Percentiles rank a stretch among this genome's conserved stretches.
These are phyloP conservation scores for Brachionus rotundiformis DNA, from an alignment of 1,140 invertebrate genomes.

Conservation along the genomic window DNA sequence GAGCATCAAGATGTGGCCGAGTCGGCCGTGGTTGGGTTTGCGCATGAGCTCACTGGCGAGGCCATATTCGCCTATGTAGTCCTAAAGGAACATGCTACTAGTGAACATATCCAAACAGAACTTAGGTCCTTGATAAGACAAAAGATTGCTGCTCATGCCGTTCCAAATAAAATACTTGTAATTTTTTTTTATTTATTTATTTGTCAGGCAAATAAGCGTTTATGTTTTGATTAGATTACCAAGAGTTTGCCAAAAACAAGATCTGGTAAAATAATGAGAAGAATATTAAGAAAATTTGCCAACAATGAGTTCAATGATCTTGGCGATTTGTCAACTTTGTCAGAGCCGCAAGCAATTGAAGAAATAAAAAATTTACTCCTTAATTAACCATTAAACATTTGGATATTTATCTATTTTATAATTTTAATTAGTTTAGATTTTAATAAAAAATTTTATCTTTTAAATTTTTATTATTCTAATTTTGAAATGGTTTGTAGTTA, in stretches of 20 bases:
- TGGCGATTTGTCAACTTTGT: conserved; percentile 87
- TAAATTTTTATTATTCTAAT: background rate
- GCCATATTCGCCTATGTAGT: conserved; percentile 63
- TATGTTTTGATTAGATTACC: conserved; percentile 54
- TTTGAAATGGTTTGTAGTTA: background rate
- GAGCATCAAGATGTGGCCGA: conserved; percentile 64
- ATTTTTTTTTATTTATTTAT: conserved; percentile 8
- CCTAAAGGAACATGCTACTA: conserved; percentile 55
- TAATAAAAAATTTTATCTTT: background rate
- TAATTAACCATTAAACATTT: background rate
- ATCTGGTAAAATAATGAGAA: conserved; percentile 66
- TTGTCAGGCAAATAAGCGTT: background rate
- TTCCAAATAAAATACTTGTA: conserved; percentile 61
- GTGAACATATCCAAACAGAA: conserved; percentile 56
- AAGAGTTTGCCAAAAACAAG: conserved; percentile 63
- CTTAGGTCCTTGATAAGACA: conserved; percentile 56
- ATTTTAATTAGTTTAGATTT: too few relatives aligned
- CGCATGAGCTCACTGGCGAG: conserved; percentile 67
- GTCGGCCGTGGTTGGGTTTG: conserved; percentile 66
- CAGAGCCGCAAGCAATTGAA: conserved; percentile 78
- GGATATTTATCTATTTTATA: background rate
- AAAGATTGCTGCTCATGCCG: conserved; percentile 60
- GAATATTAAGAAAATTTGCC: conserved; percentile 64
- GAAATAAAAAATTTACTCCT: conserved; percentile 21
- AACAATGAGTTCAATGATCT: conserved; percentile 69